Evolutionary conservation across 2,113 vertebrate species (phyloP).

Genomic region (Notechis scutatus): DNA sequence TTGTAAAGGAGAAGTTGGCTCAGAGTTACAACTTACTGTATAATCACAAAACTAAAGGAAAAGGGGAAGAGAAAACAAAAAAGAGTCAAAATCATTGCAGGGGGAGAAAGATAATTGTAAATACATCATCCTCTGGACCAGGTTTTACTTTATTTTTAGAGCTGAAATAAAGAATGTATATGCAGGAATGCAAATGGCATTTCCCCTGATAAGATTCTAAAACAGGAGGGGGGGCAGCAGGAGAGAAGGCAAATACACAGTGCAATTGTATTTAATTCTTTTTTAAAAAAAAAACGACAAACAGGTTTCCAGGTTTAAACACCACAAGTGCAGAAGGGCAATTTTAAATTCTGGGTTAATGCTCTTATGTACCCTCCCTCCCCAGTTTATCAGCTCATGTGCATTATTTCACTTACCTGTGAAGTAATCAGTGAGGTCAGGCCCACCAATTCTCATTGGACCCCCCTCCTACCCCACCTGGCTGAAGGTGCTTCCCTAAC

Average conservation of each 20-base stretch:
- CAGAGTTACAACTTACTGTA: not conserved
- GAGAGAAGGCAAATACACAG: not conserved
- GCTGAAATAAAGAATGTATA: not conserved
- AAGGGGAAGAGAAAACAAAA: not conserved
- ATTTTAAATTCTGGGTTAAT: not conserved
- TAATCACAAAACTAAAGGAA: not conserved
- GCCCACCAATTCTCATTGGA: too few species aligned
- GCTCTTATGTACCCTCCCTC: not conserved
- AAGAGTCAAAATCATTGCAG: not conserved
- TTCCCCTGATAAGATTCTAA: conserved; percentile 19
- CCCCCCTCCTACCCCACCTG: not conserved
- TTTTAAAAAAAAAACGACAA: not conserved
- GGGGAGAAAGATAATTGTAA: not conserved
- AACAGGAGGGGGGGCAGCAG: not conserved
- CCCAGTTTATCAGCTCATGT: not conserved
- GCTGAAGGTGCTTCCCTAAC: not conserved
- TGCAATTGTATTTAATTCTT: not conserved
- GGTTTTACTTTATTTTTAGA: not conserved
- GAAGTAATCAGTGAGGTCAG: not conserved
- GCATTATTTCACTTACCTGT: not conserved
- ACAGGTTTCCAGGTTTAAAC: not conserved
- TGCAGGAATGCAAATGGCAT: not conserved
- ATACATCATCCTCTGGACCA: not conserved
- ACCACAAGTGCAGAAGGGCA: not conserved
- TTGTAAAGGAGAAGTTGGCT: not conserved